Percentiles rank a stretch among this genome's conserved stretches.
Evolutionary conservation across 2,113 vertebrate species (phyloP).

Genomic region (Hippopotamus amphibius): DNA sequence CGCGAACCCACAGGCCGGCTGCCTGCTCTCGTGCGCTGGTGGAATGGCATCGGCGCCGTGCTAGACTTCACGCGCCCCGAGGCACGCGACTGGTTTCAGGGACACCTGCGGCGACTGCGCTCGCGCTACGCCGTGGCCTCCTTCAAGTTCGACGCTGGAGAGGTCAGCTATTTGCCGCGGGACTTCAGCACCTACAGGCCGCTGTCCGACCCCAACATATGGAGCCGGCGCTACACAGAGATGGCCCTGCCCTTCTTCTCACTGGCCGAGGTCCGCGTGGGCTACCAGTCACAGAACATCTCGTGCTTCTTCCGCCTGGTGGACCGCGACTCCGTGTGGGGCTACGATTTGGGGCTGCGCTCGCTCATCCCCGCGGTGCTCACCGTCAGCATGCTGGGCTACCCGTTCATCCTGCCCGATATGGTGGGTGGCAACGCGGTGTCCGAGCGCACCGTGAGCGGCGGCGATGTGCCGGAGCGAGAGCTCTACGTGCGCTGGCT

Average conservation of each 20-base stretch:
- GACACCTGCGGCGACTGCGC: slow-evolving; percentile 90
- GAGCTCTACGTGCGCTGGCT: slow-evolving; percentile 99
- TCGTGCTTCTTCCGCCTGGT: slow-evolving; percentile 96
- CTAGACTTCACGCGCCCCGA: slow-evolving; percentile 96
- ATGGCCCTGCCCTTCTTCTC: slow-evolving; percentile 96
- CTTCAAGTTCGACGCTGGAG: slow-evolving; percentile 97
- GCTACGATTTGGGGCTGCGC: slow-evolving; percentile 95
- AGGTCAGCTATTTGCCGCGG: slow-evolving; percentile 95
- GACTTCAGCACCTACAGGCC: slow-evolving; percentile 92
- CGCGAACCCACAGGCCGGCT: slow-evolving; percentile 89
- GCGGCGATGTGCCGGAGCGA: slow-evolving; percentile 89
- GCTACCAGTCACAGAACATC: slow-evolving; percentile 97
- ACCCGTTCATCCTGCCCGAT: slow-evolving; percentile 93
- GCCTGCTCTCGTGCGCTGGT: slow-evolving; percentile 94
- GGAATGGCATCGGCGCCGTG: slow-evolving; percentile 95
- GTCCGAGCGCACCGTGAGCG: slow-evolving; percentile 83
- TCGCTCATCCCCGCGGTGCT: slow-evolving; percentile 97
- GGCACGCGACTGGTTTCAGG: slow-evolving; percentile 95
- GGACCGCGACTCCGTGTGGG: slow-evolving; percentile 96
- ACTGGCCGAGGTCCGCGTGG: slow-evolving; percentile 93
- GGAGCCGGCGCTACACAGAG: slow-evolving; percentile 95
- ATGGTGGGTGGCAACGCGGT: slow-evolving; percentile 94
- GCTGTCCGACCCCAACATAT: slow-evolving; percentile 93
- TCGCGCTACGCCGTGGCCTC: slow-evolving; percentile 92
- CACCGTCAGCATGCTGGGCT: slow-evolving; percentile 96